A percentile compares a stretch with the other conserved stretches of the same genome.
phyloP scores from a whole-genome alignment of 2,888 invertebrate species.

The Dioctria rufipes region DNA sequence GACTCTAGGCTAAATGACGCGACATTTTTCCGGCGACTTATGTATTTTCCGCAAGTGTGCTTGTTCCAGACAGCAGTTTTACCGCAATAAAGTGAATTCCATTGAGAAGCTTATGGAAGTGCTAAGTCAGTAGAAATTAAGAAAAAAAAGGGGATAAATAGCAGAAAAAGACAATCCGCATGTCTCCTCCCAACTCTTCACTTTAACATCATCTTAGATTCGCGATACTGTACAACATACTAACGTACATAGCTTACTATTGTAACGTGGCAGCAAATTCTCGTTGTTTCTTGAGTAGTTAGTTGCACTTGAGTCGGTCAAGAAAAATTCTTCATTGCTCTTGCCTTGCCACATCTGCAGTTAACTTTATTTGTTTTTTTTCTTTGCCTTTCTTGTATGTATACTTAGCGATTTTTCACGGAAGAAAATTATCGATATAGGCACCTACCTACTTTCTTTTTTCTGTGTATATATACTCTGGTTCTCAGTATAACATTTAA shows the following conservation, averaged over 20 bases:
- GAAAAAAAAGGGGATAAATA: slow-evolving; percentile 3
- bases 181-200: slow-evolving; percentile 30
- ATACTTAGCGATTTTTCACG: too few relatives aligned
- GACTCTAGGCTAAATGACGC: too few relatives aligned
- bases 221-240: slow-evolving; percentile 29
- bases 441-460: too few relatives aligned
- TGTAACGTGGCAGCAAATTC: slow-evolving; percentile 47
- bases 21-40: too few relatives aligned
- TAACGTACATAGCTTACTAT: too few relatives aligned
- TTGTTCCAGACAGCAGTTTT: slow-evolving; percentile 8
- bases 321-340: slow-evolving; percentile 26
- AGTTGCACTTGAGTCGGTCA: slow-evolving; percentile 18
- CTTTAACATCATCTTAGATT: slow-evolving; percentile 9
- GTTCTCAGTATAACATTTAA: too few relatives aligned
- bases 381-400: not conserved
- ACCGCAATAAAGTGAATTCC: slow-evolving; percentile 31
- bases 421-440: too few relatives aligned
- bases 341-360: slow-evolving; percentile 45
- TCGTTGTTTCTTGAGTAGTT: slow-evolving; percentile 37
- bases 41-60: too few relatives aligned
- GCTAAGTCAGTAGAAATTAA: not conserved
- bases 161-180: slow-evolving; percentile 35
- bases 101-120: slow-evolving; percentile 1
- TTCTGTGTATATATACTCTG: too few relatives aligned
- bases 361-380: not conserved